A percentile compares a stretch with the other conserved stretches of the same genome.
Conservation (phyloP, 2,888 invertebrate species). For the Pristionchus japonicus region DNA sequence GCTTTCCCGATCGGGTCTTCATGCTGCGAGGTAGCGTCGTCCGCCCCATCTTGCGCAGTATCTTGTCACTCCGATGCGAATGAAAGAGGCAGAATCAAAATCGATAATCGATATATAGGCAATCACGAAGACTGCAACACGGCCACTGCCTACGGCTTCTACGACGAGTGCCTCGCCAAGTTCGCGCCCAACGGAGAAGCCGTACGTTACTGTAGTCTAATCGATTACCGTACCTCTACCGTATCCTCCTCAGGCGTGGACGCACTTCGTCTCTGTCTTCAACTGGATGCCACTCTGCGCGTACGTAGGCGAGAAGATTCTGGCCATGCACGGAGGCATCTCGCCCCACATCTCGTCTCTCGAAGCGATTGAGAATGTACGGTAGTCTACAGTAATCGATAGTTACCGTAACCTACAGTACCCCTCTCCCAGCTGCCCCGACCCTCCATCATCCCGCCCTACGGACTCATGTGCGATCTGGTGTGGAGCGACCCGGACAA, state of each 20-base stretch:
- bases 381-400: neutral
- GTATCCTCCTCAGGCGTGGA: constrained; percentile 55
- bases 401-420: neutral
- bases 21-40: too few species aligned
- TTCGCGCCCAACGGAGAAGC: constrained; percentile 53
- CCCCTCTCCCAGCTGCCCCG: constrained; percentile 53
- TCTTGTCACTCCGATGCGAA: too few species aligned
- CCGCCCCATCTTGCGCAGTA: too few species aligned
- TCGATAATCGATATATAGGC: too few species aligned
- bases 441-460: constrained; percentile 63
- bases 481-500: constrained; percentile 66
- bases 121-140: constrained; percentile 72
- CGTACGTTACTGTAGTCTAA: constrained; percentile 11
- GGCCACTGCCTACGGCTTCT: constrained; percentile 68
- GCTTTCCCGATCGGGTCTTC: constrained; percentile 58
- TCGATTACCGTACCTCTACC: constrained; percentile 11
- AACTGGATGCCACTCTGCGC: constrained; percentile 67
- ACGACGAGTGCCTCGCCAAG: constrained; percentile 64
- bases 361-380: constrained; percentile 56
- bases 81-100: too few species aligned
- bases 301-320: constrained; percentile 57
- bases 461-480: constrained; percentile 65
- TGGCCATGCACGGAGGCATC: constrained; percentile 71
- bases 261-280: constrained; percentile 64
- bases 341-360: constrained; percentile 61